These are phyloP conservation scores for Desmophyllum pertusum DNA, from an alignment of 92 coral and sea anemone genomes.

Conservation along the genomic window DNA sequence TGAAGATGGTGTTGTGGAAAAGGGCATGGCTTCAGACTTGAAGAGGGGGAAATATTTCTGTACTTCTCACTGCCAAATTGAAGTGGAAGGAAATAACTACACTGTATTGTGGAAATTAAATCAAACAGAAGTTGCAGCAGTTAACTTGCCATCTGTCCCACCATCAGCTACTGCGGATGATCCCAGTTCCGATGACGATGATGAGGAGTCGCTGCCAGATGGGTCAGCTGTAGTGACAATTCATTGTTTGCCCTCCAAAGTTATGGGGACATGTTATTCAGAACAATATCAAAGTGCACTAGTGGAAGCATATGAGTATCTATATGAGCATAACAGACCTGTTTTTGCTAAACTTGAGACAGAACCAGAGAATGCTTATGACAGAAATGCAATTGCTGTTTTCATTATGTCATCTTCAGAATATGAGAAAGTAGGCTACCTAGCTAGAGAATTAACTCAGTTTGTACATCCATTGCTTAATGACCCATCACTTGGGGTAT, in stretches of 20 bases:
- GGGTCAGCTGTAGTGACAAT: background rate
- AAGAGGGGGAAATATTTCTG: constrained; percentile 27
- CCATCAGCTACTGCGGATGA: background rate
- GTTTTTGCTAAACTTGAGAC: constrained; percentile 53
- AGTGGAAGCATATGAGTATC: constrained; percentile 39
- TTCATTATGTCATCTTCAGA: constrained; percentile 5
- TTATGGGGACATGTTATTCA: constrained; percentile 61
- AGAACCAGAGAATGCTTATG: constrained; percentile 61
- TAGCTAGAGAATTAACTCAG: constrained; percentile 48
- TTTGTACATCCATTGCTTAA: constrained; percentile 47
- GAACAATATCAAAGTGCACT: constrained; percentile 40
- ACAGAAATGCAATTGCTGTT: constrained; percentile 64
- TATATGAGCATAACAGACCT: constrained; percentile 69
- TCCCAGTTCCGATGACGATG: constrained; percentile 7
- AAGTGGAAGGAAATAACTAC: constrained; percentile 19
- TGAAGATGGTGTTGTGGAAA: constrained; percentile 42
- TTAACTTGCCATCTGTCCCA: background rate
- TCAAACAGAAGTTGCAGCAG: constrained; percentile 11
- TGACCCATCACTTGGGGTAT: constrained; percentile 37
- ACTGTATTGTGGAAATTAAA: constrained; percentile 51
- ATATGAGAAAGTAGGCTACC: constrained; percentile 61
- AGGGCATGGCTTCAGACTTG: constrained; percentile 23
- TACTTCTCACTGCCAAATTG: constrained; percentile 43
- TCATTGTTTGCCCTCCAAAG: constrained; percentile 65
- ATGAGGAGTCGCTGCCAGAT: background rate